Evolutionary conservation across 2,797 vertebrate species (phyloP), one percentile per base, ranked within the genome.

Genomic region (Cryptoblepharus egeriae): DNA sequence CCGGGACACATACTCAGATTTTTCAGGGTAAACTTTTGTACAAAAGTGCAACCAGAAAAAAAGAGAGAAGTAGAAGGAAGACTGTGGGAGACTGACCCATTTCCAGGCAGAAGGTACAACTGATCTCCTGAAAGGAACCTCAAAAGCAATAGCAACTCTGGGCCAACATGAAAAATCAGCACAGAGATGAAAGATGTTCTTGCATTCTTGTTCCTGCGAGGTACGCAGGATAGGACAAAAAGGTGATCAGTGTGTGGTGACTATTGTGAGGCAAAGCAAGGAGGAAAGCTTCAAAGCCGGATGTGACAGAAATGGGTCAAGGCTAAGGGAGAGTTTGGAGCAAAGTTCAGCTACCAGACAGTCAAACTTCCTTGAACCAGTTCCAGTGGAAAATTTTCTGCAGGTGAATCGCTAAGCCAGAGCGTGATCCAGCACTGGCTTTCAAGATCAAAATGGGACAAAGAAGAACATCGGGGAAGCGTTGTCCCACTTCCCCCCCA

Each of bases 1-100:
- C 9, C 1, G 10, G 49, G 30, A 12, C 39, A 63, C 49, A 39
- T 3, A 20, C 37, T 61, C 55, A 22, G 16, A 20, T 39, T 79
- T 42, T 80, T n/a, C 57, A 55, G 35, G 20, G 37, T 35, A 57
- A 71, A 37, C 45, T 85, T 77, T 85, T 39, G 32, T 84, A 69
- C 55, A 60, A n/a, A 84, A 9, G 6, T 28, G 35, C 45, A 45
- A 58, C 49, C 28, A n/a, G 37, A 42, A 22, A 78, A 68, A 1
- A 70, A 16, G 39, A 45, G 55, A 57, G 64, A 80, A 71, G 58
- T 55, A 13, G 24, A 37, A 70, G 9, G 55, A 75, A 45, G 4
- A 12, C 18, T 32, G 20, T n/a, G 5, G 32, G 55, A 9, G 1
- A 30, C 64, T 70, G 75, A 71, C 75, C 71, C 15, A 2, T 24